phyloP scores from a whole-genome alignment of 2,888 invertebrate genomes.

The Cerceris ruficornis region DNA sequence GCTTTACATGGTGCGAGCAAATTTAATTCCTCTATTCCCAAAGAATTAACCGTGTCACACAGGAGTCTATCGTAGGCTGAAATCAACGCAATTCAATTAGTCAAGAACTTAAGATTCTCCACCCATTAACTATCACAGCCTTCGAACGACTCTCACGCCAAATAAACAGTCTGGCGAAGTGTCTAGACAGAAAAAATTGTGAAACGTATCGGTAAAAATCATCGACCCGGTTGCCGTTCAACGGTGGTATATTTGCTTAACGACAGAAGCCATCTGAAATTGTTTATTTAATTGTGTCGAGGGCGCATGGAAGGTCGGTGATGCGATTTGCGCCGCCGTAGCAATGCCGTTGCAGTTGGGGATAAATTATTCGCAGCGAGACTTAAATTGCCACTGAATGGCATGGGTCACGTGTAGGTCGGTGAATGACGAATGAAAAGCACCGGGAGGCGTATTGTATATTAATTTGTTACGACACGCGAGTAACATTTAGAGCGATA shows the following conservation, averaged over 20 bases:
- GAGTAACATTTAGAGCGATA: slow-evolving; percentile 35
- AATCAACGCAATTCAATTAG: too few relatives aligned
- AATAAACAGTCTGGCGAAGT: too few relatives aligned
- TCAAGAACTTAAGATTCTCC: too few relatives aligned
- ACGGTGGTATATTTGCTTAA: not conserved
- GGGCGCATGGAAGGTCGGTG: slow-evolving; percentile 40
- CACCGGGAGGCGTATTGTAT: slow-evolving; percentile 69
- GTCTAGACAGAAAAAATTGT: too few relatives aligned
- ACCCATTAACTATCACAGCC: too few relatives aligned
- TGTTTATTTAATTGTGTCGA: slow-evolving; percentile 54
- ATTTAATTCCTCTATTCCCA: not conserved
- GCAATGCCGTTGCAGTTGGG: slow-evolving; percentile 41
- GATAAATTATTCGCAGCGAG: slow-evolving; percentile 58
- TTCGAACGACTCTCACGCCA: too few relatives aligned
- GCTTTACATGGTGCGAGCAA: slow-evolving; percentile 87
- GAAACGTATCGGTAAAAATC: too few relatives aligned
- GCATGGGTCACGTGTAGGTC: slow-evolving; percentile 68
- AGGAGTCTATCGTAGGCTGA: too few relatives aligned
- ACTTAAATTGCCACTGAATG: slow-evolving; percentile 74
- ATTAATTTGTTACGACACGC: slow-evolving; percentile 65
- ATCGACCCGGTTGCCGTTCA: not conserved
- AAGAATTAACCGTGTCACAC: not conserved
- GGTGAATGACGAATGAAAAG: slow-evolving; percentile 71
- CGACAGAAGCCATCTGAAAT: slow-evolving; percentile 7
- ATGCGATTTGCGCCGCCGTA: slow-evolving; percentile 44